Conservation (phyloP, 2,113 vertebrate genomes). For the Misgurnus mizolepis region DNA sequence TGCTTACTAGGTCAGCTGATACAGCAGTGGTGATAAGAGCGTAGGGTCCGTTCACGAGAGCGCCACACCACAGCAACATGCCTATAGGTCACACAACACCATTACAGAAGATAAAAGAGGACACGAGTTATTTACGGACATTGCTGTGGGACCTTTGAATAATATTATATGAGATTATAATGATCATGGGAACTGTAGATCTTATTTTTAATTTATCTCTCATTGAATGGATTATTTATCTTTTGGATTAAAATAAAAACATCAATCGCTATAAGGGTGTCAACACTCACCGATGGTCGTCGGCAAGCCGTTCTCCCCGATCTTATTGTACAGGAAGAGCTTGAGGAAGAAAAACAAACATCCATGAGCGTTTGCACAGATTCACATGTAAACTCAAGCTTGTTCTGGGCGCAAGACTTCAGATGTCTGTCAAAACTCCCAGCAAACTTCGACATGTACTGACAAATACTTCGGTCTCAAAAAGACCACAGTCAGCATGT, state of each 20-base stretch:
- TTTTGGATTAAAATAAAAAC: no score
- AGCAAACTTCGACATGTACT: constrained; percentile 51
- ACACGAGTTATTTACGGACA: neutral
- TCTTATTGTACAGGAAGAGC: constrained; percentile 90
- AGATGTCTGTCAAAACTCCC: constrained; percentile 40
- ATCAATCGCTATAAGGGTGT: neutral
- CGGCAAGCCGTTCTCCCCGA: constrained; percentile 82
- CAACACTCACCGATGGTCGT: constrained; percentile 80
- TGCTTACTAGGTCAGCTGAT: constrained; percentile 91
- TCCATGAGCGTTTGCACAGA: neutral
- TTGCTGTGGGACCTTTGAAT: neutral
- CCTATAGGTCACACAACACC: constrained; percentile 64
- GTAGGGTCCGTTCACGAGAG: constrained; percentile 92
- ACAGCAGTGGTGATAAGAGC: constrained; percentile 96
- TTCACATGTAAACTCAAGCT: constrained; percentile 38
- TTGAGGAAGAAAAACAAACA: constrained; percentile 61
- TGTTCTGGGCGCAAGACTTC: constrained; percentile 23
- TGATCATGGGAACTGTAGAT: no score
- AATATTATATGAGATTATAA: no score
- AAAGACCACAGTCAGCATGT: no score
- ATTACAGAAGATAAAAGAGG: neutral
- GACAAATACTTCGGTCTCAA: constrained; percentile 1
- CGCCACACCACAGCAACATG: constrained; percentile 90
- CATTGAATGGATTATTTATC: no score
- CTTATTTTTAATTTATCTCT: no score